phyloP scores from a whole-genome alignment of 2,888 invertebrate genomes.

The Tuta absoluta region DNA sequence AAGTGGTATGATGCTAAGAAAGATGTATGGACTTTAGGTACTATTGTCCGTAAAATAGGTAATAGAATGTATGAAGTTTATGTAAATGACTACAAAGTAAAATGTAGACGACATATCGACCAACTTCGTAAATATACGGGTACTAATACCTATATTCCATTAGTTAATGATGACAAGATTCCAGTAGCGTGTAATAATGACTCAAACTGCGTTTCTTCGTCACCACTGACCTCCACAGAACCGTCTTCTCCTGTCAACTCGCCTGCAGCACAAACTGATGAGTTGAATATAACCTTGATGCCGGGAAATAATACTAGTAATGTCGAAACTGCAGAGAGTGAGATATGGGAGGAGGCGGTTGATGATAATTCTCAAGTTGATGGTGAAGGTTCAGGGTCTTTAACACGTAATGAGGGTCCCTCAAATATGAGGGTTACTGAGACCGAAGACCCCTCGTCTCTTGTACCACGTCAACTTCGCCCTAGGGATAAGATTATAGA shows the following conservation, averaged over 20 bases:
- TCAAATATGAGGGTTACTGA: too few relatives aligned
- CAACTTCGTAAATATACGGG: conserved; percentile 5
- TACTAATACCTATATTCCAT: too few relatives aligned
- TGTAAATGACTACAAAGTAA: not conserved
- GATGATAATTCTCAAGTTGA: not conserved
- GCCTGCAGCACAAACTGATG: not conserved
- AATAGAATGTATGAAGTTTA: conserved; percentile 20
- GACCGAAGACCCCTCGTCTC: too few relatives aligned
- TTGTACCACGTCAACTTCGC: too few relatives aligned
- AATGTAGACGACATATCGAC: conserved; percentile 16
- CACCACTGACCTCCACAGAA: not conserved
- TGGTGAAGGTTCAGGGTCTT: too few relatives aligned
- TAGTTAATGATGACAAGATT: too few relatives aligned
- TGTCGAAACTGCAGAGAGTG: not conserved
- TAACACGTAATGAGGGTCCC: too few relatives aligned
- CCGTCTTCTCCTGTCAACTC: not conserved
- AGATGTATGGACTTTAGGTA: conserved; percentile 11
- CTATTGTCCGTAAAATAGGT: not conserved
- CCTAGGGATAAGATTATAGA: too few relatives aligned
- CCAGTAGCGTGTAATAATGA: too few relatives aligned
- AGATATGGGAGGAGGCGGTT: not conserved
- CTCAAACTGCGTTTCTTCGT: not conserved
- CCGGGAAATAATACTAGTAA: not conserved
- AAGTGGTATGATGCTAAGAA: conserved; percentile 16
- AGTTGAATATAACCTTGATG: not conserved